A percentile compares a stretch with the other conserved stretches of the same genome.
These are phyloP conservation scores for Pangasius mekongensis DNA, from an alignment of 2,797 vertebrate species.

Conservation along the genomic window DNA sequence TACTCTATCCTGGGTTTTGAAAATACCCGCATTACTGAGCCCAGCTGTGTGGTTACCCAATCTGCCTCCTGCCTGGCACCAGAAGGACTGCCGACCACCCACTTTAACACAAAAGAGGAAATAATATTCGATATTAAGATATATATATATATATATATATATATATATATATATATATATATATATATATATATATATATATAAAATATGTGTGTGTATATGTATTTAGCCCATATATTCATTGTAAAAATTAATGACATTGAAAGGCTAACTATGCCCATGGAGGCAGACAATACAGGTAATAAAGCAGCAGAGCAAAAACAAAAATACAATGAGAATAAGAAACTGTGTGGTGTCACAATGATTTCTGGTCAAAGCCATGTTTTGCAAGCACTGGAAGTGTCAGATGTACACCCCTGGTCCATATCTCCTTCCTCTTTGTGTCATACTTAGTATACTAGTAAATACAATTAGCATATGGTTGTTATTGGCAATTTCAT, in stretches of 20 bases:
- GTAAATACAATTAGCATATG: background rate
- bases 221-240: too few species aligned
- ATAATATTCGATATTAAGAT: background rate
- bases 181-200: too few species aligned
- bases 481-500: background rate
- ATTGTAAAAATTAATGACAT: too few species aligned
- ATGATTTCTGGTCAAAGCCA: background rate
- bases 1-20: background rate
- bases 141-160: too few species aligned
- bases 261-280: too few species aligned
- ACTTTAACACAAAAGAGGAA: background rate
- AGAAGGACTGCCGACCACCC: background rate
- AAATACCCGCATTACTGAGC: background rate
- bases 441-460: background rate
- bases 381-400: background rate
- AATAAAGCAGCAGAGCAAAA: too few species aligned
- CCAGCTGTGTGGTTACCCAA: background rate
- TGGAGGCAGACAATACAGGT: too few species aligned
- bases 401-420: background rate
- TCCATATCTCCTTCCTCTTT: background rate
- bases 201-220: too few species aligned
- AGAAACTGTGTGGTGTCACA: background rate
- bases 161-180: too few species aligned
- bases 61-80: background rate
- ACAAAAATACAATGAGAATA: too few species aligned